Evolutionary conservation across 2,113 vertebrate species (phyloP).

Genomic region (Merops nubicus): DNA sequence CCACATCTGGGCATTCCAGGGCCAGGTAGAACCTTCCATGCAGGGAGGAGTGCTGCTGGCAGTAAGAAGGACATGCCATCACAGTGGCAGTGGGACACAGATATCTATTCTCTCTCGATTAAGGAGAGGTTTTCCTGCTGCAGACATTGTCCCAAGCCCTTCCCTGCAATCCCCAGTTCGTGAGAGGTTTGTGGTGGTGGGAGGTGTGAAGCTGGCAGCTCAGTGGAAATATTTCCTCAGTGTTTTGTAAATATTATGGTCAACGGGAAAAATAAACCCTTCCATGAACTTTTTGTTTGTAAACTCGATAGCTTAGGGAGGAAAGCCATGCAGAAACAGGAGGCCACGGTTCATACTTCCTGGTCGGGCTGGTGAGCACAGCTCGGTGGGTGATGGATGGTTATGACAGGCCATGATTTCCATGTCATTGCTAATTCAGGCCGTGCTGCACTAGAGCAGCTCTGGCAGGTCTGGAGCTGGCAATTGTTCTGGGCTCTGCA

Average conservation of each 20-base stretch:
- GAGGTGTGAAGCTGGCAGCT: background rate
- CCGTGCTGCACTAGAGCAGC: too few species aligned
- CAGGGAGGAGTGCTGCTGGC: background rate
- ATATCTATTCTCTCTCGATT: background rate
- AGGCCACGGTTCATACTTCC: background rate
- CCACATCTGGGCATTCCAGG: fast-evolving
- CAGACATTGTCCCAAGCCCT: background rate
- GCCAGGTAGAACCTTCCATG: background rate
- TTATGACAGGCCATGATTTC: too few species aligned
- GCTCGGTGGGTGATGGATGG: too few species aligned
- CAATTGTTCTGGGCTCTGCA: background rate
- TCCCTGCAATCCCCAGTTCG: fast-evolving
- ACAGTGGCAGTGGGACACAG: background rate
- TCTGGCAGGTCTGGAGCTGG: background rate
- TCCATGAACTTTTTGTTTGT: background rate
- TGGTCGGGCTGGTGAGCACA: too few species aligned
- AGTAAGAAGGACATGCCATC: background rate
- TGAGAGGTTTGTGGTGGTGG: background rate
- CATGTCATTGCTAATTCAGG: too few species aligned
- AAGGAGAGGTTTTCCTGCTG: background rate
- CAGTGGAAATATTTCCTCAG: background rate
- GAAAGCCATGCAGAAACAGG: background rate
- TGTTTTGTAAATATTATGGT: background rate
- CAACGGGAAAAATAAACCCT: background rate
- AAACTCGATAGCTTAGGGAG: background rate